Evolutionary conservation across 2,888 invertebrate species (phyloP), one percentile per base, ranked within the genome.

Genomic region (Folsomia manolachei): DNA sequence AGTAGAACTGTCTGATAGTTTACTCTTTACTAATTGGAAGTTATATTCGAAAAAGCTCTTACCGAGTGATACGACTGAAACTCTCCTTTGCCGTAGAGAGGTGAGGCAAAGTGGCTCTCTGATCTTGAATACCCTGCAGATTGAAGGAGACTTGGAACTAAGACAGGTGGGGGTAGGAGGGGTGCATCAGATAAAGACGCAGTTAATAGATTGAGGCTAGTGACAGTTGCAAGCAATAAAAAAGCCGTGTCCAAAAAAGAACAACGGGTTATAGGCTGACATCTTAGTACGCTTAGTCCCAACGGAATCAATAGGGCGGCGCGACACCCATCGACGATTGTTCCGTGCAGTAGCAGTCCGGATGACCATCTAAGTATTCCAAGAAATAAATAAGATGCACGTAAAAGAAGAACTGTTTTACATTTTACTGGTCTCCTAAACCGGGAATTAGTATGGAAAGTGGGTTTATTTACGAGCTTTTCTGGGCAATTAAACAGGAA

Each of bases 181-280:
- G 93, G 93, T 77, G 92, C 92, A 85, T 93, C 93, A n/a, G n/a
- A n/a, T n/a, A 93, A 87, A 14, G 93, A 91, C 21, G 91, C 92
- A 60, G 93, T 93, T 9, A 39, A 39, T 14, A 39, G 91, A 84
- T 95, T 95, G 83, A 95, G 93, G 65, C 94, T 93, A 67, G 94
- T 93, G 68, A 94, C 93, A 63, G 94, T 94, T 82, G 94, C 93
- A 82, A 94, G 86, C 77, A 94, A 87, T 68, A 95, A 88, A 84
- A 94, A 95, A 11, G 93, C 92, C 4, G 93, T 94, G 84, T 94
- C 94, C 64, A 94, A 90, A 76, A 94, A 86, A 23, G 92, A 91
- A 83, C 94, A 95, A 84, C 92, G 92, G 85, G 91, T 90, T 71
- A 93, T 91, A 0, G 92, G 92, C 82, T 91, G 91, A 84, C 93